Base-by-base conservation (phyloP, 2,797 vertebrate species). In the Bryconaethiops microstoma region DNA sequence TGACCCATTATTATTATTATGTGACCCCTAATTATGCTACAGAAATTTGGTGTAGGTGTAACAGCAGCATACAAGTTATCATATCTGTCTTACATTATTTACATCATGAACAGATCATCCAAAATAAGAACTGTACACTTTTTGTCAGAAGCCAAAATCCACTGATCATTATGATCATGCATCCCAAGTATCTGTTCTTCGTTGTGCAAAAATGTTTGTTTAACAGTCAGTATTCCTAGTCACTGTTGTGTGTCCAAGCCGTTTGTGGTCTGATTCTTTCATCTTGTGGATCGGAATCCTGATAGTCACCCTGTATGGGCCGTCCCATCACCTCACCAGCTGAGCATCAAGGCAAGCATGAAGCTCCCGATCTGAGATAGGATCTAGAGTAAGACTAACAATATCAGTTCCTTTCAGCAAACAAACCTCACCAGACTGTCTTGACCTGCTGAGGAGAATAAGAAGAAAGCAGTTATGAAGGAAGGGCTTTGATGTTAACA, bases 381-480 rank as follows among this genome's bases (percentile, higher is more conserved):
- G 16, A 68, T 72, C 71, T 74, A 52, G 39, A 21, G 23, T 59
- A 19, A 75, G 64, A 68, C 63, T 59, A 48, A 67, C 54, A 64
- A 60, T n/a, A 76, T 75, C 42, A 62, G 64, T 2, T 16, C 17
- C 55, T 80, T 69, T 73, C 70, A 57, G 70, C 70, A 1, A 29
- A 73, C 52, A 54, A n/a, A 16, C 17, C 52, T 73, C 19, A 21
- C 25, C 25, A 57, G 52, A 57, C 17, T 19, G n/a, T 39, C 70
- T 55, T 57, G 52, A 73, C 25, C 70, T 23, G 17, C 7, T 69
- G 64, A 69, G 54, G 5, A 76, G 48, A 75, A 64, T 64, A 42
- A 74, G 52, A 57, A 13, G 60, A 65, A 74, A 74, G 54, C 35
- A 74, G 42, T 74, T 79, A 35, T 57, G 50, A 45, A 65, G 42